Base-by-base conservation (phyloP, 2,797 vertebrate species). In the Tarsius wallacei region DNA sequence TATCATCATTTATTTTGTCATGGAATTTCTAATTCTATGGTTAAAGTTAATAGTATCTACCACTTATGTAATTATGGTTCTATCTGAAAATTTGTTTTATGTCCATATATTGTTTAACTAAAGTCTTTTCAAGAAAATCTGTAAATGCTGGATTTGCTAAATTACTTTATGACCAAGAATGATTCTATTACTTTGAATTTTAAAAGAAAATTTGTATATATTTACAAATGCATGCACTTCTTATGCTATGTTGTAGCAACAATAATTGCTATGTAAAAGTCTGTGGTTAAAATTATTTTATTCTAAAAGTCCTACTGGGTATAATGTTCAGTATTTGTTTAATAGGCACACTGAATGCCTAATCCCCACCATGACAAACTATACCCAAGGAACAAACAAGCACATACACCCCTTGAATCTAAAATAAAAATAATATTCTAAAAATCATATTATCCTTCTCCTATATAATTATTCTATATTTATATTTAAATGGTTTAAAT, bases 111-210 rank as follows among this genome's bases (percentile, higher is more conserved):
- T 91, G 70, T 82, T n/a, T 8, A 53, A 74, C 31, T 64, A 84
- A 42, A 81, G 53, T 61, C 68, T 74, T 76, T 74, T 86, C n/a
- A 86, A 90, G 51, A 36, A 66, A 86, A 53, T 9, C 53, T 15
- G 49, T 61, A 42, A 7, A 28, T 49, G 2, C 26, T 70, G 47
- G 33, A 91, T 31, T 87, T 26, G 31, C 78, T 70, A 63, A 82
- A 83, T 87, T 83, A 87, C 87, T 87, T 87, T 22, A 49, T 64
- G 28, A 96, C 47, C 70, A 64, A 71, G 31, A 49, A 77, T 16
- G 4, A 66, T 5, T 70, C 70, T 64, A 9, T 73, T 49, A 55
- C 36, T 83, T 73, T 91, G 61, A 91, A 33, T 90, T 74, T 68
- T 68, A 76, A 14, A 82, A 63, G 24, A 33, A 76, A 61, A 59